phyloP scores from a whole-genome alignment of 2,113 vertebrate genomes.

The Cyphomyrus discorhynchus region DNA sequence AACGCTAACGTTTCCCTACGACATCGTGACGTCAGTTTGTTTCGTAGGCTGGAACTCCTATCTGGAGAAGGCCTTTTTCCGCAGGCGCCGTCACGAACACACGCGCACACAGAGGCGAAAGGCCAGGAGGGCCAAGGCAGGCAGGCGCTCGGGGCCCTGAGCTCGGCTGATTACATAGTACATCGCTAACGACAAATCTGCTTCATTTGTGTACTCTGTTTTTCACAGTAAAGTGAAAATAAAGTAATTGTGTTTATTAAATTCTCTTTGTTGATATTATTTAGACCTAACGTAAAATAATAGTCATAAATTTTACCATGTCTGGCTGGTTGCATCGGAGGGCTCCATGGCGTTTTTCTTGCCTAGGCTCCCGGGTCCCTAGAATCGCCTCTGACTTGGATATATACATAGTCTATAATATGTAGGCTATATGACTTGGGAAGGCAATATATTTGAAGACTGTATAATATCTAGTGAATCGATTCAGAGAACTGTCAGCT shows the following conservation, averaged over 20 bases:
- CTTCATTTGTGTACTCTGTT: background rate
- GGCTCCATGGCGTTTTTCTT: background rate
- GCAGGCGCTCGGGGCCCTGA: no score
- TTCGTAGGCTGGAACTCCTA: background rate
- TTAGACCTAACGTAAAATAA: background rate
- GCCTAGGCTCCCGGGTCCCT: background rate
- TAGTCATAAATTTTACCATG: background rate
- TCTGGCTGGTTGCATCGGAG: background rate
- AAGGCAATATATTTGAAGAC: background rate
- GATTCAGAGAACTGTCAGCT: constrained; percentile 13
- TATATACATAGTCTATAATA: background rate
- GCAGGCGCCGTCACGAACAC: background rate
- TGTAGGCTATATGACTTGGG: background rate
- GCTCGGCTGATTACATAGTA: background rate
- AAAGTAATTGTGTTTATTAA: background rate
- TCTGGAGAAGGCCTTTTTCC: background rate
- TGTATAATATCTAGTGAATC: background rate
- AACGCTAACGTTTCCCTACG: background rate
- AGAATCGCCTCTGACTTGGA: background rate
- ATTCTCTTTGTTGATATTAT: background rate
- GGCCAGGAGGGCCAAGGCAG: background rate
- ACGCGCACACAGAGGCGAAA: background rate
- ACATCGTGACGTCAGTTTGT: background rate
- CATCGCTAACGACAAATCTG: background rate
- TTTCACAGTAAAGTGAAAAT: background rate